phyloP scores from a whole-genome alignment of 2,797 vertebrate genomes.

The Sebastes kiyomatsui region DNA sequence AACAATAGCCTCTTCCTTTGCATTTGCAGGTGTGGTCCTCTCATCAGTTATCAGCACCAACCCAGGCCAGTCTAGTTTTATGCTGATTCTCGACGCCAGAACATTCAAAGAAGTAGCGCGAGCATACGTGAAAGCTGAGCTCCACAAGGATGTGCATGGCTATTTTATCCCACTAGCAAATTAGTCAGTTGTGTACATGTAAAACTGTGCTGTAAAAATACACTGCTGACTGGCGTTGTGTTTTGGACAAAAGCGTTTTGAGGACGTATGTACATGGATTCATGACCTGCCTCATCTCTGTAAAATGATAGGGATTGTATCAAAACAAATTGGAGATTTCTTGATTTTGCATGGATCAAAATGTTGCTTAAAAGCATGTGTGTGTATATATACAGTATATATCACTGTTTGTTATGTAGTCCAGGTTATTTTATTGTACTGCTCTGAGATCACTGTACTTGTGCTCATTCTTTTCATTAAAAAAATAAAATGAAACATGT shows the following conservation, averaged over 20 bases:
- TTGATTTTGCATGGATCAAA: background rate
- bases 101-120: slow-evolving; percentile 91
- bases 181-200: slow-evolving; percentile 1
- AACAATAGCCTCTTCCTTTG: background rate
- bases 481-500: background rate
- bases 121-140: slow-evolving; percentile 78
- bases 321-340: background rate
- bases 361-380: background rate
- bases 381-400: slow-evolving; percentile 1
- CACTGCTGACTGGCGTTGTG: background rate
- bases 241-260: background rate
- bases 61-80: slow-evolving; percentile 83
- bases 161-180: slow-evolving; percentile 84
- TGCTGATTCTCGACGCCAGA: slow-evolving; percentile 90
- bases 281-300: background rate
- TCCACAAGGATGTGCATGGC: slow-evolving; percentile 91
- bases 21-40: slow-evolving; percentile 86
- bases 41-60: slow-evolving; percentile 80
- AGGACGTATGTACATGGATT: background rate
- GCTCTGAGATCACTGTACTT: background rate
- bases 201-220: background rate
- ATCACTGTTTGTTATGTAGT: slow-evolving; percentile 12
- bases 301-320: background rate
- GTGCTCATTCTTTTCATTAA: slow-evolving; percentile 15
- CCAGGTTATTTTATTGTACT: slow-evolving; percentile 15